Evolutionary conservation across 2,113 vertebrate genomes (phyloP), one percentile per base, ranked within the genome.

Genomic region (Sialia sialis): DNA sequence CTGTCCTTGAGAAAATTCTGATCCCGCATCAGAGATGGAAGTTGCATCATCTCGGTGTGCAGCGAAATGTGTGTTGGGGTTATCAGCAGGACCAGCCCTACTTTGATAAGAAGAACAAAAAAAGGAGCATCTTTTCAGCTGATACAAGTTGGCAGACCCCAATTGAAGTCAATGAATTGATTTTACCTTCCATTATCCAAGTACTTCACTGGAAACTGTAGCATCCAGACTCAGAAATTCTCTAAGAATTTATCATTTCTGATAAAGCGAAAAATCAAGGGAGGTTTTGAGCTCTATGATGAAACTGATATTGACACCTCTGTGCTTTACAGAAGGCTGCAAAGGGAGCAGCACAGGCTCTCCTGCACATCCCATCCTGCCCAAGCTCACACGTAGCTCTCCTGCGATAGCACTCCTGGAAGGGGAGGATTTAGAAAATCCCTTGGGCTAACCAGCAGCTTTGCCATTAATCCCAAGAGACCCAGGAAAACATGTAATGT

Each of bases 41-140:
- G 7, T 16, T 23, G 67, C 59, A 29, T 67, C 91, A 73, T 51
- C 56, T 13, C 23, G 82, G 18, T 14, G 20, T 39, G 75, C 87
- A 79, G 75, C 11, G 44, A 95, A 83, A 43, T 49, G 52, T 66
- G 94, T 36, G n/a, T 83, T 84, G 87, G 12, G 32, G 87, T 84
- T 90, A 79, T 82, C 92, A 46, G 84, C 84, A 64, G 78, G 90
- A 73, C 80, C 95, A 93, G 93, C 74, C 92, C 82, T 84, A 39
- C 88, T 96, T 84, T n/a, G 76, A 96, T 89, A 94, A 97, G 84
- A 91, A 96, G 86, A 90, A 29, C 66, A 89, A 62, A 95, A 83
- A 78, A 23, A n/a, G 13, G 7, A 38, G 15, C 11, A 11, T 22
- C 30, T 85, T 64, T 68, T 69, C 84, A 83, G 34, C 82, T 79